Percentiles rank a stretch among this genome's conserved stretches.
Conservation (phyloP, 1,140 invertebrate species). For the Metaphire vulgaris region DNA sequence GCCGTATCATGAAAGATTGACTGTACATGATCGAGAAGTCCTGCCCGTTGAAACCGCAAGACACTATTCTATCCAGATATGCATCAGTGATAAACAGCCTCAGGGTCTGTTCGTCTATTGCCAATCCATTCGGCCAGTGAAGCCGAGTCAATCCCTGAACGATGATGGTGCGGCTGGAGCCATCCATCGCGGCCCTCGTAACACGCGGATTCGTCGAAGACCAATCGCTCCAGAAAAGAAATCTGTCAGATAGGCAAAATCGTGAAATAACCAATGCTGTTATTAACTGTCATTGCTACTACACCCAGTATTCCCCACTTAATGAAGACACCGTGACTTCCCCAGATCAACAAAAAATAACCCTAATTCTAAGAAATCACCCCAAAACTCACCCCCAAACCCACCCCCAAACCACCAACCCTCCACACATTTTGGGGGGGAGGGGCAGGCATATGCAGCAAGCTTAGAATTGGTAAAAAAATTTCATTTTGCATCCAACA, state of each 20-base stretch:
- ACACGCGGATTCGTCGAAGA: slow-evolving; percentile 77
- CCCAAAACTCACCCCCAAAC: too few relatives aligned
- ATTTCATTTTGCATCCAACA: too few relatives aligned
- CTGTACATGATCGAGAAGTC: background rate
- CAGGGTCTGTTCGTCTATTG: slow-evolving; percentile 37
- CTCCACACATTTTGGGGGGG: too few relatives aligned
- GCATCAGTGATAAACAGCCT: background rate
- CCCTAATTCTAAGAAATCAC: too few relatives aligned
- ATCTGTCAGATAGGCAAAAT: slow-evolving; percentile 33
- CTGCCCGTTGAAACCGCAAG: background rate
- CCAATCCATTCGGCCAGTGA: slow-evolving; percentile 38
- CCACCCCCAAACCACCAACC: too few relatives aligned
- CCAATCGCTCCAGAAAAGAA: slow-evolving; percentile 82
- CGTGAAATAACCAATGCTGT: background rate
- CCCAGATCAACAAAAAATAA: too few relatives aligned
- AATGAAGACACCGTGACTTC: too few relatives aligned
- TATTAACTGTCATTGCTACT: too few relatives aligned
- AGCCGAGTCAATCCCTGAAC: slow-evolving; percentile 32
- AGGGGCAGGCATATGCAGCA: too few relatives aligned
- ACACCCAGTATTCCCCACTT: background rate
- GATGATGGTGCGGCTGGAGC: slow-evolving; percentile 45
- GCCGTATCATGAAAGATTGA: background rate
- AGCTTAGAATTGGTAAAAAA: too few relatives aligned
- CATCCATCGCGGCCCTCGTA: slow-evolving; percentile 85
- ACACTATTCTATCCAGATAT: background rate